Conservation (phyloP, 2,113 vertebrate genomes). For the Syrrhaptes paradoxus region DNA sequence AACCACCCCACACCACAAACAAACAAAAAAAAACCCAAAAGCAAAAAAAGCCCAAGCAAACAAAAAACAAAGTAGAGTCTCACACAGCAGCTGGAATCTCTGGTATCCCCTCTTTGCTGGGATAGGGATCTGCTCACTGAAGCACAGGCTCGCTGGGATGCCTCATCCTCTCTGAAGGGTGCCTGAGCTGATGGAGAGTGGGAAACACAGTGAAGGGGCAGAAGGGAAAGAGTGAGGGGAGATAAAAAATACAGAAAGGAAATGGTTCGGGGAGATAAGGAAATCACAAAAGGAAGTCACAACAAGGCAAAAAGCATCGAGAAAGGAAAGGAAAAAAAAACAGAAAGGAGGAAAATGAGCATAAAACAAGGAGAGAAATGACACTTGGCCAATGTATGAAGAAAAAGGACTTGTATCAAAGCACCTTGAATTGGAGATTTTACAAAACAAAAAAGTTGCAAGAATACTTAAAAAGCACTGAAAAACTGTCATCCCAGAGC, state of each 20-base stretch:
- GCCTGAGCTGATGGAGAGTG: neutral
- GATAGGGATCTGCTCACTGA: neutral
- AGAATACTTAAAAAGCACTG: neutral
- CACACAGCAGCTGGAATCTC: neutral
- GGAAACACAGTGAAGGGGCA: neutral
- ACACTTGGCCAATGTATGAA: neutral
- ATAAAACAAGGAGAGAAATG: neutral
- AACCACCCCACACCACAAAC: no score
- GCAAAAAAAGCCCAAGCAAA: neutral
- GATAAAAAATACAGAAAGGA: neutral
- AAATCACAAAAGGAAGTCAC: neutral
- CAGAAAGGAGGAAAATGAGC: neutral
- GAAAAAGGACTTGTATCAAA: neutral
- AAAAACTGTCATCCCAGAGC: neutral
- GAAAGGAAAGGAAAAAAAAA: neutral
- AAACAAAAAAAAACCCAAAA: neutral
- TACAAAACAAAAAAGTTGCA: neutral
- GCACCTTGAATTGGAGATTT: neutral
- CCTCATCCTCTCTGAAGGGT: fast-evolving
- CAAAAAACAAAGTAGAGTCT: neutral
- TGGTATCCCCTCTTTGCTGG: neutral
- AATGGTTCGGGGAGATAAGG: neutral
- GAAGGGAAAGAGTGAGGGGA: neutral
- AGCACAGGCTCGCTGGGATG: neutral
- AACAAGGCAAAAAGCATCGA: neutral